Percentiles rank a stretch among this genome's conserved stretches.
These are phyloP conservation scores for Gallinago jamesoni DNA, from an alignment of 2,113 vertebrate species.

Conservation along the genomic window DNA sequence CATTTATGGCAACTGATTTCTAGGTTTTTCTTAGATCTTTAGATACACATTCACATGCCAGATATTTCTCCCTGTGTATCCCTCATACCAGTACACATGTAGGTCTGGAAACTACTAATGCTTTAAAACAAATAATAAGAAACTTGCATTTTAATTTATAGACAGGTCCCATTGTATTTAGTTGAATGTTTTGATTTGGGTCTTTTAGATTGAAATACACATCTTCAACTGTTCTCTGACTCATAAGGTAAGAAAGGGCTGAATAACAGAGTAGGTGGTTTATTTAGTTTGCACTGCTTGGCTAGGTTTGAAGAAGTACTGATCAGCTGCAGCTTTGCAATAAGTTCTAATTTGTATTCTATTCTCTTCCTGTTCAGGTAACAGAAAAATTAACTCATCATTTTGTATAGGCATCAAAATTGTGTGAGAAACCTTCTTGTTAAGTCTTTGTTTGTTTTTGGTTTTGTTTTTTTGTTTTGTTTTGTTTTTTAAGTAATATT, in stretches of 20 bases:
- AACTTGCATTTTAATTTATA: neutral
- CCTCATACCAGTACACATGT: neutral
- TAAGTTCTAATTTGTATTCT: neutral
- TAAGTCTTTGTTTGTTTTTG: neutral
- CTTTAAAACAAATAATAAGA: neutral
- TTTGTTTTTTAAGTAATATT: neutral
- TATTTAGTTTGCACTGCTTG: neutral
- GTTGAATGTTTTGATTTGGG: neutral
- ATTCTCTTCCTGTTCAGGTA: neutral
- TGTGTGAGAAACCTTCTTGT: neutral
- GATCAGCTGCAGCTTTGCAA: neutral
- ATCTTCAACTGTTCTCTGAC: neutral
- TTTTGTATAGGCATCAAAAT: neutral
- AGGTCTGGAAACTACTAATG: neutral
- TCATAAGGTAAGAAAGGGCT: neutral
- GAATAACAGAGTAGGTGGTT: neutral
- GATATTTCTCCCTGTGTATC: neutral
- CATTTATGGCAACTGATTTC: neutral
- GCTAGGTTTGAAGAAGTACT: neutral
- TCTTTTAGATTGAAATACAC: neutral
- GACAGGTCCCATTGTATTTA: neutral
- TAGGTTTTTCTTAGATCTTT: neutral
- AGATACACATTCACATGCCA: neutral
- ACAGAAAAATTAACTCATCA: neutral
- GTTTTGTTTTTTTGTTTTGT: too few species aligned